A percentile compares a stretch with the other conserved stretches of the same genome.
These are phyloP conservation scores for Delphinapterus leucas DNA, from an alignment of 2,113 vertebrate species.

Conservation along the genomic window DNA sequence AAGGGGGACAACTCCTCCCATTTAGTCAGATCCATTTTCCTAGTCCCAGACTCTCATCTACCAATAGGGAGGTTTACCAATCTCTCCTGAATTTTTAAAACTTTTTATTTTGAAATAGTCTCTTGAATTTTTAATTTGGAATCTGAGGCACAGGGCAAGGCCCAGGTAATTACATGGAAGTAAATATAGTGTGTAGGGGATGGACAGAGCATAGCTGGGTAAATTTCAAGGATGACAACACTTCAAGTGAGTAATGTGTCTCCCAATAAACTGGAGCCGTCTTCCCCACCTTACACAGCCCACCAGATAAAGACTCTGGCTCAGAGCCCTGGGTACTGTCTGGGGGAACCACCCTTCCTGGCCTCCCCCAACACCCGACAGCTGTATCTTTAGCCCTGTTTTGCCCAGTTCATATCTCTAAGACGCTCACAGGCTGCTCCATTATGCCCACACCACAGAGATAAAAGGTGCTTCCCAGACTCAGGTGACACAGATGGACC, in stretches of 20 bases:
- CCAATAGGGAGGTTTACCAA: not conserved
- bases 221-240: not conserved
- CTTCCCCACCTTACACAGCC: not conserved
- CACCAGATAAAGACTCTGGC: not conserved
- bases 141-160: not conserved
- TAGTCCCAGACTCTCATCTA: not conserved
- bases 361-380: not conserved
- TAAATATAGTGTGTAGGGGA: not conserved
- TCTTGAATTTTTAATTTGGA: conserved; percentile 33
- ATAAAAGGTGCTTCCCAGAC: not conserved
- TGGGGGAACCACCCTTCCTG: not conserved
- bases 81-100: not conserved
- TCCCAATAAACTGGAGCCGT: not conserved
- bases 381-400: not conserved
- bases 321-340: not conserved
- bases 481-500: not conserved
- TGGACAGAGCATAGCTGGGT: not conserved
- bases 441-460: not conserved
- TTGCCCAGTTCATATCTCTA: not conserved
- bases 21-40: conserved; percentile 28
- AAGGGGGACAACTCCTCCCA: not conserved
- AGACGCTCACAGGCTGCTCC: not conserved
- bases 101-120: conserved; percentile 2
- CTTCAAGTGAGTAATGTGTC: not conserved
- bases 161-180: not conserved